Evolutionary conservation across 2,113 vertebrate genomes (phyloP), one percentile per base, ranked within the genome.

Genomic region (Nesoenas mayeri): DNA sequence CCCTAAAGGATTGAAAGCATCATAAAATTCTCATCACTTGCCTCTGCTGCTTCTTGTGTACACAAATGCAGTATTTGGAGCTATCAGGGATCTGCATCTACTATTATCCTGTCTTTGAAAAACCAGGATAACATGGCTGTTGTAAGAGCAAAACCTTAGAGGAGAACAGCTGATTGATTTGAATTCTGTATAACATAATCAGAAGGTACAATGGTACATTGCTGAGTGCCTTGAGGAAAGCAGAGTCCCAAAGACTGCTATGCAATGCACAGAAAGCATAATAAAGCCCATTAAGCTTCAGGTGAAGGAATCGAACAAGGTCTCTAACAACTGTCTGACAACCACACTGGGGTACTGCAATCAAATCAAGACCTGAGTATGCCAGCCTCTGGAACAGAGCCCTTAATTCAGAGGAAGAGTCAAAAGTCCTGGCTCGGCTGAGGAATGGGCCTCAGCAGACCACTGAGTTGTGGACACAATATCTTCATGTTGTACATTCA

Each of bases 161-260:
- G 69, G 34, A 53, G 58, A 93, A 19, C 64, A 75, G 65, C 62
- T 20, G 50, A 87, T 86, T 84, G 85, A 74, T 85, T 78, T 97
- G 75, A 95, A 61, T 81, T 84, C 73, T 91, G 90, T 96, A 92
- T 88, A 93, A 86, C 77, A 47, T 92, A 91, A 94, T 92, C 44
- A 53, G 92, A 89, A 88, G 54, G 69, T 91, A 93, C 88, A 54
- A 0, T 18, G 53, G 72, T 16, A 74, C 88, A 90, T 74, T 82
- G 32, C 50, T 70, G 88, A 90, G 66, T 83, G 93, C 79, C 83
- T 24, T 13, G 44, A 86, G 92, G 79, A 94, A 88, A 65, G 75
- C 69, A 79, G 73, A 53, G 83, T 86, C 93, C 88, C 88, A 90
- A 88, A 67, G 88, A 51, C 56, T 90, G 75, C 85, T 80, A 31